Base-by-base conservation (phyloP, 2,113 vertebrate genomes). In the Pterophyllum scalare region DNA sequence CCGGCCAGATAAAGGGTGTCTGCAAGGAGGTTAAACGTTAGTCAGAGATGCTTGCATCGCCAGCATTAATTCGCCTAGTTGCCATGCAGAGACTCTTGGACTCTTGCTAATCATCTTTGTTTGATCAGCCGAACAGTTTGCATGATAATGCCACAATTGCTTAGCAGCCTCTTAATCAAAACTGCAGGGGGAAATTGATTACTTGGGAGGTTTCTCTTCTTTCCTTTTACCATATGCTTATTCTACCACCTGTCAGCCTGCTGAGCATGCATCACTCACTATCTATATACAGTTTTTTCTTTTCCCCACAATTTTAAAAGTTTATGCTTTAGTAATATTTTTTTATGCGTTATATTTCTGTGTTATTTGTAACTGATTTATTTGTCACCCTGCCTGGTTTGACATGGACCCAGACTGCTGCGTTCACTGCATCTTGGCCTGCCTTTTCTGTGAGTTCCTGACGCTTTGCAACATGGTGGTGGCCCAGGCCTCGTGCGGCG, bases 361-460 rank as follows among this genome's bases (percentile, higher is more conserved):
- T 52, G 67, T 72, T 46, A 72, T 74, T 33, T 84, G 7, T 60
- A 57, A 28, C 46, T 15, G 10, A 75, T 83, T 62, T 43, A 33
- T 76, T 49, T 38, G 12, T 65, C 86, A 28, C 75, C 40, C 26
- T 7, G 70, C 38, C 61, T 62, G 83, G 7, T 82, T 77, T 58
- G 59, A 61, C n/a, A 22, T 77, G 20, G 76, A 84, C 26, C 1
- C 96, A 99, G 98, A 98, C 93, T 98, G 98, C 94, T 99, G 98
- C 24, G 98, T 99, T 90, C 98, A 99, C 95, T 99, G 98, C 92
- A 98, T 99, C 96, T 93, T 99, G 94, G 98, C 98, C n/a, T 99
- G 98, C 95, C 96, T 99, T 91, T 99, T 99, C 96, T 99, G 98
- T 82, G 98, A 99, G 96, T 99, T 99, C 94, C 95, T 99, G 87